A percentile compares a stretch with the other conserved stretches of the same genome.
phyloP scores from a whole-genome alignment of 2,888 invertebrate species.

The Pemphredon lugubris region DNA sequence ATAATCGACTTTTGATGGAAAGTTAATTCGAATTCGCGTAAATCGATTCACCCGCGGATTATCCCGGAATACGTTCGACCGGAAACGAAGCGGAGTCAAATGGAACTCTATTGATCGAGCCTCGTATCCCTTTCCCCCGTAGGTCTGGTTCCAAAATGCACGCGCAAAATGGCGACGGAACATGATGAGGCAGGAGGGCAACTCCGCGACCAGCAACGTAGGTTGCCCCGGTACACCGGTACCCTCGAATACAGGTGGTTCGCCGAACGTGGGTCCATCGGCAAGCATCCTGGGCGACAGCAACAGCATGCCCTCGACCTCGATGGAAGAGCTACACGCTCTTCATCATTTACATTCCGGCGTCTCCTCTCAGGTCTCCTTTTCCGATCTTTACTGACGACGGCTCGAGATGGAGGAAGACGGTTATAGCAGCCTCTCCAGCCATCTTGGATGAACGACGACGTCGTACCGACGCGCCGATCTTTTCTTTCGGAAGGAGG shows the following conservation, averaged over 20 bases:
- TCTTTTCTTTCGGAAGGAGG: no score
- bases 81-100: no score
- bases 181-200: constrained; percentile 91
- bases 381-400: constrained; percentile 81
- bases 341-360: constrained; percentile 83
- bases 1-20: no score
- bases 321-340: constrained; percentile 82
- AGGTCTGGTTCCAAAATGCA: constrained; percentile 99
- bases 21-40: no score
- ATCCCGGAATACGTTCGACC: no score
- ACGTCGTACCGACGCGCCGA: no score
- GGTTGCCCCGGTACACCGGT: constrained; percentile 79
- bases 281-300: constrained; percentile 82
- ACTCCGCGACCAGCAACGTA: constrained; percentile 66
- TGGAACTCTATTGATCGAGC: no score
- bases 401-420: constrained; percentile 72
- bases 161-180: constrained; percentile 98
- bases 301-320: constrained; percentile 82
- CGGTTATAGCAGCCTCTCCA: constrained; percentile 62
- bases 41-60: no score
- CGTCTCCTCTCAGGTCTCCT: constrained; percentile 79
- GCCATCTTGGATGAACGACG: constrained; percentile 64
- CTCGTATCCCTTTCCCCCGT: no score
- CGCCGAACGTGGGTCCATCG: constrained; percentile 76
- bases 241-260: constrained; percentile 77